phyloP scores from a whole-genome alignment of 2,113 vertebrate genomes.

The Chascanopsetta lugubris region DNA sequence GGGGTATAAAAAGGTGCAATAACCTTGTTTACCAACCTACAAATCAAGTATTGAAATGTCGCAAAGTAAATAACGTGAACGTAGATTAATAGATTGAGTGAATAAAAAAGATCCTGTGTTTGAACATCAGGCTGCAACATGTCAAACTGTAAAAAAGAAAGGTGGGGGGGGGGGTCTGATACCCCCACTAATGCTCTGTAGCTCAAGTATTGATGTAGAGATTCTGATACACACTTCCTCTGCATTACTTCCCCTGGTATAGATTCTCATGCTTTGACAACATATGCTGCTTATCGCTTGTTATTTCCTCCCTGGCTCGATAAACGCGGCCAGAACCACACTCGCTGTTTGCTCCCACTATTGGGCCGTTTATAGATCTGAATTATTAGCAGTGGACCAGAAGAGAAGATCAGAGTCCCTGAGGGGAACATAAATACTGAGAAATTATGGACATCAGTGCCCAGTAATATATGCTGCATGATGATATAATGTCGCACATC shows the following conservation, averaged over 20 bases:
- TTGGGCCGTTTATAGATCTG: constrained; percentile 26
- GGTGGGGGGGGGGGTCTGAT: neutral
- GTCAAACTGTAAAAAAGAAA: neutral
- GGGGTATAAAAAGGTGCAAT: too few species aligned
- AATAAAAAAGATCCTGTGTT: neutral
- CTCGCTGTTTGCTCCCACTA: constrained; percentile 14
- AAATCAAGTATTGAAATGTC: too few species aligned
- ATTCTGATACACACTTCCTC: constrained; percentile 30
- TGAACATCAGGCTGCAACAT: too few species aligned
- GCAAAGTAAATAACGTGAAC: too few species aligned
- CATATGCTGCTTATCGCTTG: constrained; percentile 20
- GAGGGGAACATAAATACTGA: constrained; percentile 4
- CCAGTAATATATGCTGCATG: constrained; percentile 3
- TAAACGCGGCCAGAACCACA: constrained; percentile 8
- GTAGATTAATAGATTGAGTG: too few species aligned
- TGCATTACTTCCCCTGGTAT: constrained; percentile 19
- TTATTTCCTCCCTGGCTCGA: constrained; percentile 37
- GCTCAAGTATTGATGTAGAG: constrained; percentile 27
- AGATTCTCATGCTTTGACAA: constrained; percentile 41
- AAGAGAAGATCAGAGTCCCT: constrained; percentile 28
- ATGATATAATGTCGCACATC: constrained; percentile 14
- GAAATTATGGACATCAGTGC: constrained; percentile 21
- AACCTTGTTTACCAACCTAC: too few species aligned
- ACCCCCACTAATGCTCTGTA: neutral
- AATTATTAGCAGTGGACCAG: constrained; percentile 33